Evolutionary conservation across 2,888 invertebrate species (phyloP).

Genomic region (Drosophila atripex): DNA sequence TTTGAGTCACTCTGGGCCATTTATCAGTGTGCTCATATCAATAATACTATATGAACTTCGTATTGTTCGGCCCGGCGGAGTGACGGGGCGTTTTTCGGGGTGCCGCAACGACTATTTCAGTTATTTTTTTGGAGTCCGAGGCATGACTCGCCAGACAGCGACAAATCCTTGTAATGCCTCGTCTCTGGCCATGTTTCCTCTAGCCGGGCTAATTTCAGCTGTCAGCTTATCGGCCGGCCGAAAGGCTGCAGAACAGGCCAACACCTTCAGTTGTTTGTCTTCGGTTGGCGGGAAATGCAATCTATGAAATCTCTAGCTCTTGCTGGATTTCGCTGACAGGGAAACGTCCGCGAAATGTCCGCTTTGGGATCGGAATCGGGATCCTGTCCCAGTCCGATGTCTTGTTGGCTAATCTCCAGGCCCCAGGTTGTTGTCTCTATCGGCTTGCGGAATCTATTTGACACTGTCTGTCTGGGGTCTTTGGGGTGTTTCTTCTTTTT

Average conservation of each 20-base stretch:
- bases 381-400: conserved; percentile 60
- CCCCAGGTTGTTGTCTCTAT: conserved; percentile 65
- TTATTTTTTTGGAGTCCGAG: conserved; percentile 11
- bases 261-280: conserved; percentile 54
- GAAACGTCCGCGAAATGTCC: conserved; percentile 70
- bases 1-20: conserved; percentile 57
- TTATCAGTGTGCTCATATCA: conserved; percentile 74
- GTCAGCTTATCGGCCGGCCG: conserved; percentile 80
- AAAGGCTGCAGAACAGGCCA: conserved; percentile 78
- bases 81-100: conserved; percentile 52
- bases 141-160: conserved; percentile 44
- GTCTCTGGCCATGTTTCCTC: conserved; percentile 77
- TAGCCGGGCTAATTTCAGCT: conserved; percentile 80
- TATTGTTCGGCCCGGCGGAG: conserved; percentile 41
- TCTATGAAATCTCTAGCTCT: conserved; percentile 73
- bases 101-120: conserved; percentile 4
- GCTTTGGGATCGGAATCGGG: conserved; percentile 54
- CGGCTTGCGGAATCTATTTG: conserved; percentile 73
- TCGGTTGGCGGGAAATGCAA: conserved; percentile 55
- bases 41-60: conserved; percentile 71
- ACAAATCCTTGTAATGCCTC: conserved; percentile 79
- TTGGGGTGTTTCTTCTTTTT: conserved; percentile 29
- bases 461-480: conserved; percentile 56
- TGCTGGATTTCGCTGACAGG: conserved; percentile 61
- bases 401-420: conserved; percentile 60